Evolutionary conservation across 2,888 invertebrate species (phyloP).

Genomic region (Odontomyia ornata): DNA sequence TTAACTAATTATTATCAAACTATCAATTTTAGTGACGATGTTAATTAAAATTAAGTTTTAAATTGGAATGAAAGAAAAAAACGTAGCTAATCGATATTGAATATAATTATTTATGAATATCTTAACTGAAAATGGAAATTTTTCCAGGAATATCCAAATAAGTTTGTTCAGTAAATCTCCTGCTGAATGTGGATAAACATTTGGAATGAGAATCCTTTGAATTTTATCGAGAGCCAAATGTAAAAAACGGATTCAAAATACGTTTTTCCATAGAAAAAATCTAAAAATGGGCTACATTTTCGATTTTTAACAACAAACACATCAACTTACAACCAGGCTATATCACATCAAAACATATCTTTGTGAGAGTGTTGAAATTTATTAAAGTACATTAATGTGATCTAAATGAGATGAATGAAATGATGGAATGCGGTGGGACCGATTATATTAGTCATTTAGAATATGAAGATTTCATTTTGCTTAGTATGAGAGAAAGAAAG

Average conservation of each 20-base stretch:
- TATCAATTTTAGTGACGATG: slow-evolving; percentile 1
- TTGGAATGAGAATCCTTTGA: no score
- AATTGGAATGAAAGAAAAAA: background rate
- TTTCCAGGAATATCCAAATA: no score
- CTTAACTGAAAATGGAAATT: no score
- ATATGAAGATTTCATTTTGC: background rate
- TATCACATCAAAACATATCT: slow-evolving; percentile 66
- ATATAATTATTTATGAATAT: slow-evolving; percentile 37
- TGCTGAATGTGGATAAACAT: no score
- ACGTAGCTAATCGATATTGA: slow-evolving; percentile 25
- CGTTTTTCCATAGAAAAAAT: no score
- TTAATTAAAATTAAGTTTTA: slow-evolving; percentile 23
- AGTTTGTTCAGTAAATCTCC: no score
- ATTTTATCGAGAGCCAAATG: no score
- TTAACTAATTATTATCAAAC: slow-evolving; percentile 2
- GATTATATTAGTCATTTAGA: slow-evolving; percentile 14
- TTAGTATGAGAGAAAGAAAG: background rate
- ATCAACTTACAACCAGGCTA: slow-evolving; percentile 60
- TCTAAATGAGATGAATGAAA: no score
- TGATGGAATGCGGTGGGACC: slow-evolving; percentile 27
- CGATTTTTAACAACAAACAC: slow-evolving; percentile 42
- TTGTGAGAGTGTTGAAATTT: slow-evolving; percentile 55
- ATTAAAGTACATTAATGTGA: slow-evolving; percentile 40
- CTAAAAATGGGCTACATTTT: no score
- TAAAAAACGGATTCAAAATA: no score